Evolutionary conservation across 2,888 invertebrate species (phyloP), one percentile per base, ranked within the genome.

Genomic region (Octonoba sinensis): DNA sequence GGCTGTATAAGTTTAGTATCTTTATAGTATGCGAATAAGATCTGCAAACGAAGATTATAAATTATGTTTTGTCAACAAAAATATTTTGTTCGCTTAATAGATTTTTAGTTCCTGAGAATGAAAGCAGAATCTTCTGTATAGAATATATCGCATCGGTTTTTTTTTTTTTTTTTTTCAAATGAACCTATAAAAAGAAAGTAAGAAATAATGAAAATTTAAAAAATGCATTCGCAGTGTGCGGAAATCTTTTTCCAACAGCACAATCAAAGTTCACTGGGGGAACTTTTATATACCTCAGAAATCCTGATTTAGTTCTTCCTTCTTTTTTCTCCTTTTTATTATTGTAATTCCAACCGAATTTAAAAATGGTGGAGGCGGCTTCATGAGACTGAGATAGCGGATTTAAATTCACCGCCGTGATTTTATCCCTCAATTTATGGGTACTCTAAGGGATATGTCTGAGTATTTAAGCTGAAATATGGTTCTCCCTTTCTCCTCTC

Each of bases 201-300:
- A 54, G 54, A 54, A 49, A 62, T 62, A 76, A 70, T 69, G 62
- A 70, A 70, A 76, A 64, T 76, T 67, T 76, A 76, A 70, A 60
- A 36, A 62, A 69, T 59, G 60, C 46, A 36, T 54, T 76, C 56
- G 62, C 60, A 22, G n/a, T 27, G 16, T 62, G 18, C 44, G 18
- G 15, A 62, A 27, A 12, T 36, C 36, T 60, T 27, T 60, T 46
- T 44, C 44, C 62, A 36, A 36, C 36, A 36, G 36, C 36, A 36
- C 36, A 36, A 36, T 36, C 36, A 36, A 36, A 62, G 62, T 62
- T 24, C 18, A 18, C 36, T 6, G 8, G 11, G 36, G 36, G 36
- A 62, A 62, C 44, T 62, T 44, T 62, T 62, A 62, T 62, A 57
- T 20, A 36, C 36, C 36, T 36, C 36, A 36, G 36, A 36, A 36